phyloP scores from a whole-genome alignment of 2,888 invertebrate genomes.

The Brachyptera risi region DNA sequence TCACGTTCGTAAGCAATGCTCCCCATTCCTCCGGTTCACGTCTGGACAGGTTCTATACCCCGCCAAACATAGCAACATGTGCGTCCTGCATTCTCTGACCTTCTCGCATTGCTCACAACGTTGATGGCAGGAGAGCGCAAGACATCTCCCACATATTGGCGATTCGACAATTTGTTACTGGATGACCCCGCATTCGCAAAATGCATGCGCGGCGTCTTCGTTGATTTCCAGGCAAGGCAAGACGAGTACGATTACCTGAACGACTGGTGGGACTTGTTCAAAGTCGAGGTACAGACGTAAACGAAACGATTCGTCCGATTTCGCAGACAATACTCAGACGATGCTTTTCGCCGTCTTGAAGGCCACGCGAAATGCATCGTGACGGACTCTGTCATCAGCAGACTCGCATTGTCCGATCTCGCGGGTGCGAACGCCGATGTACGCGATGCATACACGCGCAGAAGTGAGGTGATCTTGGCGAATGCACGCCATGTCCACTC shows the following conservation, averaged over 20 bases:
- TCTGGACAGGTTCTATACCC: too few species aligned
- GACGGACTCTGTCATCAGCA: neutral
- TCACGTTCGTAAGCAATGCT: too few species aligned
- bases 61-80: too few species aligned
- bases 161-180: neutral
- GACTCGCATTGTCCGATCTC: neutral
- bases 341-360: neutral
- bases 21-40: too few species aligned
- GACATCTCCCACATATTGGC: too few species aligned
- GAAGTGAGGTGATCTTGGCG: neutral
- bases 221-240: neutral
- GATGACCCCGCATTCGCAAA: neutral
- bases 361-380: neutral
- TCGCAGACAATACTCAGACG: neutral
- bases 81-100: too few species aligned
- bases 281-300: neutral
- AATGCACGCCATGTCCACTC: neutral
- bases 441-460: neutral
- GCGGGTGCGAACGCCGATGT: neutral
- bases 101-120: too few species aligned
- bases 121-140: too few species aligned
- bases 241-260: neutral
- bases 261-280: neutral
- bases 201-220: neutral
- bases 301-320: neutral